These are phyloP conservation scores for Caenorhabditis brenneri DNA, from an alignment of 1,140 invertebrate species.

Conservation along the genomic window DNA sequence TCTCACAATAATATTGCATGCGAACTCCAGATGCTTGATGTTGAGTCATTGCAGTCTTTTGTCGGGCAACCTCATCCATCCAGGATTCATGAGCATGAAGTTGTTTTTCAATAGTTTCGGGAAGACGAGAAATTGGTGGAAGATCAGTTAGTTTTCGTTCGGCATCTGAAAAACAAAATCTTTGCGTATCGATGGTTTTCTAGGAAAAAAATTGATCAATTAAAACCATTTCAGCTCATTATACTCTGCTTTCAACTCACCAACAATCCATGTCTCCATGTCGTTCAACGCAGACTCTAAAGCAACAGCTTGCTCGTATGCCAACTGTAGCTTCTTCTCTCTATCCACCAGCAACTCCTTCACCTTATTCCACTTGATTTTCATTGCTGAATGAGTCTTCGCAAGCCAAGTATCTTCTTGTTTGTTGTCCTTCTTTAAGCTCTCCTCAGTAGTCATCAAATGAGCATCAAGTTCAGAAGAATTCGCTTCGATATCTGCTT, in stretches of 20 bases:
- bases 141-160: constrained; percentile 18
- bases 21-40: constrained; percentile 32
- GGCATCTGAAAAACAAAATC: not conserved
- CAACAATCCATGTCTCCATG: constrained; percentile 43
- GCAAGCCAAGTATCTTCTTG: constrained; percentile 76
- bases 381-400: constrained; percentile 86
- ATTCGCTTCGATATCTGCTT: constrained; percentile 76
- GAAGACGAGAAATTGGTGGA: constrained; percentile 75
- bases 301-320: constrained; percentile 93
- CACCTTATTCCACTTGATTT: constrained; percentile 89
- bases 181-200: too few relatives aligned
- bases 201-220: too few relatives aligned
- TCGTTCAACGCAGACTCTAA: constrained; percentile 72
- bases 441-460: constrained; percentile 75
- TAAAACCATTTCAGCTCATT: too few relatives aligned
- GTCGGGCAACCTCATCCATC: constrained; percentile 36
- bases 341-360: constrained; percentile 74
- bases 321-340: constrained; percentile 91
- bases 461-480: constrained; percentile 22
- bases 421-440: constrained; percentile 86
- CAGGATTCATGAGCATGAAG: constrained; percentile 90
- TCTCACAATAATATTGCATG: constrained; percentile 91
- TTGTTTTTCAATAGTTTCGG: constrained; percentile 87
- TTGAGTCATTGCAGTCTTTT: constrained; percentile 37
- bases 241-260: too few relatives aligned